Conservation (phyloP, 2,113 vertebrate genomes). For the Lynx canadensis region DNA sequence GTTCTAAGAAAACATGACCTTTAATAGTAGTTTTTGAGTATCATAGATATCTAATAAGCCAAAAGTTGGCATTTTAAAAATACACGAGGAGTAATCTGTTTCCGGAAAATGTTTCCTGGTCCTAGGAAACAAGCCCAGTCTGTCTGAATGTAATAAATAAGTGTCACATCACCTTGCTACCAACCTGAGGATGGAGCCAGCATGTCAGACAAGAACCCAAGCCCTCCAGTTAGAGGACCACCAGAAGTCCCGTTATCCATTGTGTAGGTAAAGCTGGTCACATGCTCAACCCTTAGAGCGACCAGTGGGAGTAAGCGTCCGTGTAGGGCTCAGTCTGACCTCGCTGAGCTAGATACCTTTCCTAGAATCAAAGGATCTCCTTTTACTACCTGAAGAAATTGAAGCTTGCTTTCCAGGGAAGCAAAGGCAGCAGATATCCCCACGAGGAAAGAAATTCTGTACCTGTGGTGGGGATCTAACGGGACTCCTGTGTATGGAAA, state of each 20-base stretch:
- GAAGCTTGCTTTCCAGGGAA: neutral
- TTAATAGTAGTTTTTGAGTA: neutral
- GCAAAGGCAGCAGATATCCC: neutral
- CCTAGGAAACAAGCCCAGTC: rapidly evolving
- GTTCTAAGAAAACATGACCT: neutral
- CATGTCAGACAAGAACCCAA: neutral
- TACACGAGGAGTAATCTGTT: neutral
- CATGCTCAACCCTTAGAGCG: neutral
- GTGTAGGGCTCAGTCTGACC: neutral
- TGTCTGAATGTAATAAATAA: neutral
- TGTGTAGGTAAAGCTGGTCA: neutral
- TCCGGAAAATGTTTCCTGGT: neutral
- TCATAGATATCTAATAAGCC: neutral
- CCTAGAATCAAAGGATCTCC: neutral
- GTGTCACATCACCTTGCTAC: rapidly evolving
- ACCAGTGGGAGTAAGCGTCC: rapidly evolving
- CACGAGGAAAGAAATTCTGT: rapidly evolving
- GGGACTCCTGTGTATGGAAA: no score
- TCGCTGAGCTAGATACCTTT: rapidly evolving
- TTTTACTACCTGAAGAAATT: neutral
- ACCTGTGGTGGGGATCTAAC: rapidly evolving
- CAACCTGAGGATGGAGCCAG: neutral
- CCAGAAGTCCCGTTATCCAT: rapidly evolving
- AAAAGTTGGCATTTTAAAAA: neutral
- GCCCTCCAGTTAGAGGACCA: rapidly evolving